Conservation (phyloP, 2,113 vertebrate species). For the Perccottus glenii region DNA sequence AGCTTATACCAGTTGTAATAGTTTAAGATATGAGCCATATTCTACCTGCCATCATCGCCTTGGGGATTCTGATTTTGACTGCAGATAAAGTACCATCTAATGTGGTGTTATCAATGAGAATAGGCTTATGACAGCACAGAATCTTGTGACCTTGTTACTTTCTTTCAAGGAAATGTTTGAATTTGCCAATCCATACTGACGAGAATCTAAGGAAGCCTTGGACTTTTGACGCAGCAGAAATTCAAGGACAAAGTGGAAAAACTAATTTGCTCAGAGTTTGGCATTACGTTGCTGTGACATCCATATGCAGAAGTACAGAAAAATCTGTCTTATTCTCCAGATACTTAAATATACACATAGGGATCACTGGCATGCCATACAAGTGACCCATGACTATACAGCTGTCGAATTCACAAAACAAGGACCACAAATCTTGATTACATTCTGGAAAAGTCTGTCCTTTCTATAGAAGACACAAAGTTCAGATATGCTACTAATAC, state of each 20-base stretch:
- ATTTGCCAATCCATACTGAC: slow-evolving; percentile 56
- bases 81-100: slow-evolving; percentile 67
- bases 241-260: slow-evolving; percentile 37
- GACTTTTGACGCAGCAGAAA: slow-evolving; percentile 31
- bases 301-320: slow-evolving; percentile 38
- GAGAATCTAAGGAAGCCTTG: slow-evolving; percentile 33
- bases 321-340: slow-evolving; percentile 26
- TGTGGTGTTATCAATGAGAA: slow-evolving; percentile 74
- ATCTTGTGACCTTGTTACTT: slow-evolving; percentile 67
- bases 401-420: slow-evolving; percentile 15
- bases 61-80: slow-evolving; percentile 49
- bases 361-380: slow-evolving; percentile 12
- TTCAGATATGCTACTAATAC: slow-evolving; percentile 39
- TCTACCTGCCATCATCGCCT: slow-evolving; percentile 49
- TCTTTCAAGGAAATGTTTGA: slow-evolving; percentile 75
- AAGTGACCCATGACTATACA: slow-evolving; percentile 39
- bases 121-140: slow-evolving; percentile 67
- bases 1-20: slow-evolving; percentile 2
- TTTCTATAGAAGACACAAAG: slow-evolving; percentile 44
- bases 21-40: slow-evolving; percentile 39
- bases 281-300: slow-evolving; percentile 29
- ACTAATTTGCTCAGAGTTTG: slow-evolving; percentile 23
- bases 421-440: slow-evolving; percentile 38
- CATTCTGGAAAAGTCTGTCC: slow-evolving; percentile 34
- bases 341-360: slow-evolving; percentile 13